Conservation (phyloP, 1,140 invertebrate species). For the Drosophila sp. region DNA sequence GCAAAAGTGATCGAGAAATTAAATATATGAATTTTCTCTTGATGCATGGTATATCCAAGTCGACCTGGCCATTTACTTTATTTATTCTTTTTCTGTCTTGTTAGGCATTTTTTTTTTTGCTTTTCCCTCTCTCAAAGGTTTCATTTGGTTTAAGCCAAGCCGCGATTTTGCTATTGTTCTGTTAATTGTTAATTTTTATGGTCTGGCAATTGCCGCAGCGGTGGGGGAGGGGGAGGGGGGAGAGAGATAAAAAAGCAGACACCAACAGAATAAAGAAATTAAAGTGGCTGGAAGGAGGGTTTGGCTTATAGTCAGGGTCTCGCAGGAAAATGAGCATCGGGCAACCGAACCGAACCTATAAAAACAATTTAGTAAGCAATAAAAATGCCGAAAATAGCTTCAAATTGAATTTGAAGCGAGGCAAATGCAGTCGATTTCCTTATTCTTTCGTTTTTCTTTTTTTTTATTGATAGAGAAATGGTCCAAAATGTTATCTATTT, state of each 20-base stretch:
- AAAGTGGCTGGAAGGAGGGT: constrained; percentile 34
- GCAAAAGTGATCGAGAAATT: too few species aligned
- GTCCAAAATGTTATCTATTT: constrained; percentile 38
- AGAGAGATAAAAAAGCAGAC: constrained; percentile 22
- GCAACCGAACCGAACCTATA: constrained; percentile 53
- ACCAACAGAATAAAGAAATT: constrained; percentile 70
- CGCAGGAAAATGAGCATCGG: background rate
- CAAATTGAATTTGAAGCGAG: constrained; percentile 64
- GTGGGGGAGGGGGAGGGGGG: background rate
- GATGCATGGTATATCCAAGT: too few species aligned
- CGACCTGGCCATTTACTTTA: too few species aligned
- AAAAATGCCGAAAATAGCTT: constrained; percentile 73
- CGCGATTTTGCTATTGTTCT: constrained; percentile 73
- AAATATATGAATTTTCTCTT: too few species aligned
- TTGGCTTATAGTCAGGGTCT: too few species aligned
- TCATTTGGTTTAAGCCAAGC: constrained; percentile 32
- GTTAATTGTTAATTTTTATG: constrained; percentile 83
- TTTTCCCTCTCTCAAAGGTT: background rate
- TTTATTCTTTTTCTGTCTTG: constrained; percentile 52
- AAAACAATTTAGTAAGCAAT: constrained; percentile 80
- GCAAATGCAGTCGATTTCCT: constrained; percentile 33
- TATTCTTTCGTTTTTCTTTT: constrained; percentile 13
- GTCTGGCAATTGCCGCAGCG: constrained; percentile 69
- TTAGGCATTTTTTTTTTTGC: constrained; percentile 10
- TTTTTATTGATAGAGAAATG: constrained; percentile 53